Percentiles rank a stretch among this genome's conserved stretches.
These are phyloP conservation scores for Chaetophractus vellerosus DNA, from an alignment of 2,797 vertebrate species.

Conservation along the genomic window DNA sequence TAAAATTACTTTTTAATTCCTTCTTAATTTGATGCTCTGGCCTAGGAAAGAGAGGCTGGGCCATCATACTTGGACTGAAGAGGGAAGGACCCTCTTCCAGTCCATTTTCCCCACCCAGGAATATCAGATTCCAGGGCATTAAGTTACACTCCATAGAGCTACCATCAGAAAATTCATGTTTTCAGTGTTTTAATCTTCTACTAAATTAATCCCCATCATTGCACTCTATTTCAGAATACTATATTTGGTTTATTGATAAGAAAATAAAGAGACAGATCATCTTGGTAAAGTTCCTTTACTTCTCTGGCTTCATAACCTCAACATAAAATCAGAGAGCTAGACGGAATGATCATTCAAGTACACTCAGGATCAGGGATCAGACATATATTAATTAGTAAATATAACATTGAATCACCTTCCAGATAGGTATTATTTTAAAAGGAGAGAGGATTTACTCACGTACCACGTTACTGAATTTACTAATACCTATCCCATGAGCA, in stretches of 20 bases:
- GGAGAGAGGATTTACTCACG: neutral
- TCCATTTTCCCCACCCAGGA: neutral
- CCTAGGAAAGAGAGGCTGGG: neutral
- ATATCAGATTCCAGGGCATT: rapidly evolving
- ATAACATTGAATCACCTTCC: neutral
- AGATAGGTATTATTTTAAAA: neutral
- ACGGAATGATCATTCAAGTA: neutral
- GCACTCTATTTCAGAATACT: neutral
- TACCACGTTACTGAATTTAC: neutral
- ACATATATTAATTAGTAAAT: neutral
- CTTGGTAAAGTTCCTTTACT: neutral
- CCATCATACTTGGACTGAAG: neutral
- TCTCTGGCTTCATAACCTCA: neutral
- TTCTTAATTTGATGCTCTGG: neutral
- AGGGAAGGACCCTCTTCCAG: neutral
- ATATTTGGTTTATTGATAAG: neutral
- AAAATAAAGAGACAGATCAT: neutral
- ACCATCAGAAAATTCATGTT: neutral
- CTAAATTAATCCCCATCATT: neutral
- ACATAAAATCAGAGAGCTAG: neutral
- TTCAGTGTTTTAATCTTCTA: neutral
- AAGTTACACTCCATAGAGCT: neutral
- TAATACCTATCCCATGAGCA: neutral
- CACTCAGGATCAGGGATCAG: neutral
- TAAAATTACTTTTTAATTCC: neutral